Base-by-base conservation (phyloP, 2,797 vertebrate species). In the Platyrinchus mystaceus region DNA sequence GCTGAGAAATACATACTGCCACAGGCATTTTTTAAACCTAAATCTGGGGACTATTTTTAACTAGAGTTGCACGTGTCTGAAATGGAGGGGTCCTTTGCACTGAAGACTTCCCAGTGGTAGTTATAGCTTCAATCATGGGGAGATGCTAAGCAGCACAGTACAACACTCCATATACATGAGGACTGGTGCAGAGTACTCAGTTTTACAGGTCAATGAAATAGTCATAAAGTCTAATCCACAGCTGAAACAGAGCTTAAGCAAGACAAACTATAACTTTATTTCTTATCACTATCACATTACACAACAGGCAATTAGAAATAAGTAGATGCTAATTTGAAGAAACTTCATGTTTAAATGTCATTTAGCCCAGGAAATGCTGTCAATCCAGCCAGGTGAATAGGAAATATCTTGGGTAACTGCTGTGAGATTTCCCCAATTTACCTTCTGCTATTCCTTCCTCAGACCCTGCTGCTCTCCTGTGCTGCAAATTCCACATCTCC, bases 111-210 rank as follows among this genome's bases (percentile, higher is more conserved):
- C 23, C 27, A 43, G 6, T 17, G 19, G 52, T 78, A 9, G 32
- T 11, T 86, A 24, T 10, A 59, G 15, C 17, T 56, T 74, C 47
- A 74, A 0, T 58, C 47, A 64, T 6, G 14, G 18, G 9, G 22
- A 78, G 18, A 14, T 46, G 41, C 2, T 56, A 49, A 80, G 15
- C 12, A 74, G 19, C 16, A 50, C 10, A 47, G 7, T 30, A 49
- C 8, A 30, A 28, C 12, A 32, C 7, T 50, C 17, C 44, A 0
- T 10, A 9, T 16, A 10, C 2, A 4, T 41, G 81, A 71, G 8
- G 12, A 37, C 4, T 73, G 55, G 14, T 27, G 19, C 47, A 59
- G 18, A 59, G 7, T 17, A 34, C 22, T 70, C 32, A 53, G 26
- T 39, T 87, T 71, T 83, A 68, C 21, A 81, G 14, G 5, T 16